Percentiles rank a stretch among this genome's conserved stretches.
These are phyloP conservation scores for Arctia plantaginis DNA, from an alignment of 2,888 invertebrate genomes.

Conservation along the genomic window DNA sequence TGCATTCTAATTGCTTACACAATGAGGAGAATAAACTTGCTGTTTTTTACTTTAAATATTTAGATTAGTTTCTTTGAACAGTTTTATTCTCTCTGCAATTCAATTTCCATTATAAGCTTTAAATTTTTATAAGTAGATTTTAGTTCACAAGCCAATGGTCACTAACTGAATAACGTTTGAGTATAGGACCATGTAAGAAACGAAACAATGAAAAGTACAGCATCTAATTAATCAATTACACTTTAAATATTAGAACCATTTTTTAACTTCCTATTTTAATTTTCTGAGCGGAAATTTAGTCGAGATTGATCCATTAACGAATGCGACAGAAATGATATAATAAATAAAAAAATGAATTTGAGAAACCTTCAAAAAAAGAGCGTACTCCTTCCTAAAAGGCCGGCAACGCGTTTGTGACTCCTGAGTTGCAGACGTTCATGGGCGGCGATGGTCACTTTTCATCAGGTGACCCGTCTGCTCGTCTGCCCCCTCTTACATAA, in stretches of 20 bases:
- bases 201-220: not conserved
- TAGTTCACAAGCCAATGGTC: not conserved
- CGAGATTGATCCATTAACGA: too few species aligned
- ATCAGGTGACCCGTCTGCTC: too few species aligned
- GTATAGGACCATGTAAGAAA: not conserved
- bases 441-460: too few species aligned
- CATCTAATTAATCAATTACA: not conserved
- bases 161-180: not conserved
- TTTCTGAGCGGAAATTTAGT: too few species aligned
- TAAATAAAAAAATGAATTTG: too few species aligned
- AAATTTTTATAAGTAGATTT: not conserved
- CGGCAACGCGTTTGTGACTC: too few species aligned
- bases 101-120: not conserved
- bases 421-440: too few species aligned
- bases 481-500: too few species aligned
- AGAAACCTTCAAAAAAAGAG: too few species aligned
- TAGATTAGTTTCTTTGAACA: not conserved
- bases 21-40: slow-evolving; percentile 53
- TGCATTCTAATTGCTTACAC: slow-evolving; percentile 66
- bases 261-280: too few species aligned
- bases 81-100: not conserved
- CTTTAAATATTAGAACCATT: not conserved
- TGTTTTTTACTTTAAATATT: slow-evolving; percentile 2
- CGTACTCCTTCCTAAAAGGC: too few species aligned
- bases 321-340: too few species aligned